Percentiles rank a stretch among this genome's conserved stretches.
These are phyloP conservation scores for Archaeoteleia sp. DNA, from an alignment of 2,888 invertebrate species.

Conservation along the genomic window DNA sequence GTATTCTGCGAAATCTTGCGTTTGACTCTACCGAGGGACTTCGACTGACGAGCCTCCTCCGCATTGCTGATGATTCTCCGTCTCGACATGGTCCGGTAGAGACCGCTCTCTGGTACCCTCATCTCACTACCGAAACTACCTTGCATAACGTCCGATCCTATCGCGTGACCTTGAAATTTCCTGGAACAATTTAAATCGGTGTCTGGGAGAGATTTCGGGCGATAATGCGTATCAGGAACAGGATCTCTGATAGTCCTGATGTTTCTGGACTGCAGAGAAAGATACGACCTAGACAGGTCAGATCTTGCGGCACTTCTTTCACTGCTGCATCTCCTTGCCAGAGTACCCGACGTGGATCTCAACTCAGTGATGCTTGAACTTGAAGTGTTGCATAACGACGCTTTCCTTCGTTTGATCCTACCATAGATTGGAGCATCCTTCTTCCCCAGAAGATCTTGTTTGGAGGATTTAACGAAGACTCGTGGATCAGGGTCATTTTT, in stretches of 20 bases:
- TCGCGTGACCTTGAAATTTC: constrained; percentile 35
- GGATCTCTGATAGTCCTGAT: constrained; percentile 54
- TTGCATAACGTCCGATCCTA: constrained; percentile 28
- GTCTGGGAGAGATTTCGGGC: constrained; percentile 54
- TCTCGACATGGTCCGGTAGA: constrained; percentile 65
- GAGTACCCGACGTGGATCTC: constrained; percentile 21
- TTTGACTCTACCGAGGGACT: constrained; percentile 32
- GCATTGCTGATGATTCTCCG: constrained; percentile 66
- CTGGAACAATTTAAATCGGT: constrained; percentile 51
- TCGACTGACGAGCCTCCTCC: constrained; percentile 51
- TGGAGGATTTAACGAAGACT: constrained; percentile 43
- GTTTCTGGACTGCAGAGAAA: constrained; percentile 36
- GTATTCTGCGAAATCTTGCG: constrained; percentile 3
- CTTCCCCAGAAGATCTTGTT: constrained; percentile 52
- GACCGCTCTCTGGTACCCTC: constrained; percentile 41
- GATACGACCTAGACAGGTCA: constrained; percentile 27
- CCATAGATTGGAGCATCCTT: constrained; percentile 70
- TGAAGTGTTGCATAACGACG: constrained; percentile 58
- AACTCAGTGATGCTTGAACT: constrained; percentile 29
- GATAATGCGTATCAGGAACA: constrained; percentile 54
- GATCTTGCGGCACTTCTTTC: constrained; percentile 30
- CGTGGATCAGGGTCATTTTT: constrained; percentile 53
- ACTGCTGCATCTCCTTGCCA: constrained; percentile 33
- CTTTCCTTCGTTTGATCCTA: constrained; percentile 66
- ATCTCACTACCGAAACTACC: constrained; percentile 39